Conservation (phyloP, 2,113 vertebrate species). For the Illadopsis cleaveri region DNA sequence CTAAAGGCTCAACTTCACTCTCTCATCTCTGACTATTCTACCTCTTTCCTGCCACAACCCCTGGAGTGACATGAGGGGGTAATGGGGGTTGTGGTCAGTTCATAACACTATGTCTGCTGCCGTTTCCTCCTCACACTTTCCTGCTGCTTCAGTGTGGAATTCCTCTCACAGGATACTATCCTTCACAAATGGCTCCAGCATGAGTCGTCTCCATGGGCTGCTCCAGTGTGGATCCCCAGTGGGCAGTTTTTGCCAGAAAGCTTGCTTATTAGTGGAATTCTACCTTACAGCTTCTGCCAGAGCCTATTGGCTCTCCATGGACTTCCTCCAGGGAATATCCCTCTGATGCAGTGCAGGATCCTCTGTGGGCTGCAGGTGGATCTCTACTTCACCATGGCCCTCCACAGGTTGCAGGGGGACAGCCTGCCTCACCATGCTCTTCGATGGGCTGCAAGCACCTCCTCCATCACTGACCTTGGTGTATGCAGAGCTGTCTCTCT, state of each 20-base stretch:
- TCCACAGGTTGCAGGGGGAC: background rate
- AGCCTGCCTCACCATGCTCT: background rate
- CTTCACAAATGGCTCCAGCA: background rate
- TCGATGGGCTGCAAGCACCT: background rate
- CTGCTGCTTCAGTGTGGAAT: background rate
- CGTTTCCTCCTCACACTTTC: background rate
- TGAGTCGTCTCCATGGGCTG: background rate
- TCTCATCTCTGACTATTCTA: background rate
- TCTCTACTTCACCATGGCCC: background rate
- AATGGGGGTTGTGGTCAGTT: background rate
- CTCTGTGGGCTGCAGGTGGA: background rate
- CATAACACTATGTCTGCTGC: background rate
- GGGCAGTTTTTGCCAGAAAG: background rate
- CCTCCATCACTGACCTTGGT: background rate
- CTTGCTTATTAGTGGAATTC: background rate
- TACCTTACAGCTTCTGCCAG: background rate
- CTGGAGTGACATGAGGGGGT: accelerated
- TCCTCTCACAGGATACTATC: background rate
- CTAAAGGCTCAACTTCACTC: background rate
- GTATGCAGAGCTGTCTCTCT: background rate
- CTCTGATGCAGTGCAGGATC: background rate
- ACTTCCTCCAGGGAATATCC: background rate
- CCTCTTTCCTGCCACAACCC: background rate
- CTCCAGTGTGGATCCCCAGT: background rate
- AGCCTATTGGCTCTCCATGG: background rate